Conservation (phyloP, 2,797 vertebrate genomes). For the Onychomys torridus region DNA sequence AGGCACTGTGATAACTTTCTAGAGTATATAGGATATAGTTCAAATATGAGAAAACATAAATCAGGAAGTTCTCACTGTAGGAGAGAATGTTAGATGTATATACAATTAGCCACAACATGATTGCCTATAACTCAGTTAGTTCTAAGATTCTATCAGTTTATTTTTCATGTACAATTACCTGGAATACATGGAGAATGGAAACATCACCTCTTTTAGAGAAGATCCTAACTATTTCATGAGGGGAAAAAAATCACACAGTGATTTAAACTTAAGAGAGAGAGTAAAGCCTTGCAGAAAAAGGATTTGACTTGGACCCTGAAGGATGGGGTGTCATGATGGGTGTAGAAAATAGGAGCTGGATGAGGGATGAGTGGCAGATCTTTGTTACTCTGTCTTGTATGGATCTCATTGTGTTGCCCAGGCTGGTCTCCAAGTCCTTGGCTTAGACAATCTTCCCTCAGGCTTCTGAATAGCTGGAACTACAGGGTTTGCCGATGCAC, state of each 20-base stretch:
- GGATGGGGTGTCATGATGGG: background rate
- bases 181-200: background rate
- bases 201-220: background rate
- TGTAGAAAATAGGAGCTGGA: background rate
- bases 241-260: background rate
- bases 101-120: background rate
- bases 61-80: background rate
- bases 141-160: background rate
- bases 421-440: background rate
- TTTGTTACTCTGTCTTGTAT: no score
- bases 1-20: slow-evolving; percentile 26
- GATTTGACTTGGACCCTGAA: background rate
- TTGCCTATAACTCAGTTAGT: background rate
- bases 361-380: background rate
- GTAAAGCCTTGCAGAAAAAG: background rate
- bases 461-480: background rate
- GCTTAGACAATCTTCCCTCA: background rate
- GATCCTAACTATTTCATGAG: background rate
- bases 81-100: background rate
- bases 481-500: background rate
- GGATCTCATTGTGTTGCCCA: background rate
- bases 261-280: slow-evolving; percentile 12
- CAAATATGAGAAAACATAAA: slow-evolving; percentile 26
- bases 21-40: slow-evolving; percentile 28
- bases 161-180: background rate